A percentile compares a stretch with the other conserved stretches of the same genome.
Conservation (phyloP, 2,797 vertebrate species). For the Serranus cabrilla region DNA sequence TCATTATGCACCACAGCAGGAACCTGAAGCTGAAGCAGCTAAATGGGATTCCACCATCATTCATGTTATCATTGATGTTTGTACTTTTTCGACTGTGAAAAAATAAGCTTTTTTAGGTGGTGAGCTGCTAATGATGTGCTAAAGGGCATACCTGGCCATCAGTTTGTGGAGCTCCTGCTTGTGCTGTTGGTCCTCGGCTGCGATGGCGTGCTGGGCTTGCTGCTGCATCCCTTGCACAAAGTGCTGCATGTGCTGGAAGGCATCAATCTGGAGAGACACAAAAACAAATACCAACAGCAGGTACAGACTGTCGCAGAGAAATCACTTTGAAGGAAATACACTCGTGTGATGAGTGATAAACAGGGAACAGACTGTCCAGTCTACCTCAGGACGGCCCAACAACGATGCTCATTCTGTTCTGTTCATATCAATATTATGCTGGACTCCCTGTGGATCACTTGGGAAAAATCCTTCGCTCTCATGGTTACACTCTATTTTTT, state of each 20-base stretch:
- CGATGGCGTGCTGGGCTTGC: conserved; percentile 95
- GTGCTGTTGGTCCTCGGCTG: conserved; percentile 95
- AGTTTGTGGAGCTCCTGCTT: conserved; percentile 98
- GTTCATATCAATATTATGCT: not conserved
- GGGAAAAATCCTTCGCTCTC: conserved; percentile 19
- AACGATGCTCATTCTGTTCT: not conserved
- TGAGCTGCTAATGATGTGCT: not conserved
- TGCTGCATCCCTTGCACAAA: conserved; percentile 98
- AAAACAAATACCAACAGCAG: conserved; percentile 6
- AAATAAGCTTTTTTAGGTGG: not conserved
- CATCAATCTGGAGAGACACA: conserved; percentile 89
- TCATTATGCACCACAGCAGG: not conserved
- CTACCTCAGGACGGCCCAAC: not conserved
- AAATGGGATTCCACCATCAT: not conserved
- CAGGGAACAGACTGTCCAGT: not conserved
- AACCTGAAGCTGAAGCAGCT: not conserved
- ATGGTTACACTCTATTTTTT: not conserved
- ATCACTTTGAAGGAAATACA: not conserved
- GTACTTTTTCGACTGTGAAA: conserved; percentile 5
- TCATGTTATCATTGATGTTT: not conserved
- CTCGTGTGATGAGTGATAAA: not conserved
- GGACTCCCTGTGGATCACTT: not conserved
- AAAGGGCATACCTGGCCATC: conserved; percentile 93
- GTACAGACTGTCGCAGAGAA: not conserved
- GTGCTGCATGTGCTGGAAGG: conserved; percentile 99